Conservation (phyloP, 2,888 invertebrate genomes). For the Conomelus anceps region DNA sequence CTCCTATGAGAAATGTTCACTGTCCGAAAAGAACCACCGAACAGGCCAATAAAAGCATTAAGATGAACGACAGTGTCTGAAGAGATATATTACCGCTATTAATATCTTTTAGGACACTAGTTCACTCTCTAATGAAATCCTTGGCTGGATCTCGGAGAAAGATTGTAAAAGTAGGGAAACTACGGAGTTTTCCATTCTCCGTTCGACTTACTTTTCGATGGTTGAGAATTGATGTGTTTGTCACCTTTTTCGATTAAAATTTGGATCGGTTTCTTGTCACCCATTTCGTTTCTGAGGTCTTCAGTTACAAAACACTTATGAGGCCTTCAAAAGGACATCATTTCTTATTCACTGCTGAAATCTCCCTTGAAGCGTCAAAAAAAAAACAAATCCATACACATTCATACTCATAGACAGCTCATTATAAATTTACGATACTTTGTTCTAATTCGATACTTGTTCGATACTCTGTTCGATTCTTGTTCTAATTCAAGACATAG, state of each 20-base stretch:
- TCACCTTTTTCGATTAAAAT: background rate
- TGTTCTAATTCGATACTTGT: no score
- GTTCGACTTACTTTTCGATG: background rate
- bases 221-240: background rate
- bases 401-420: no score
- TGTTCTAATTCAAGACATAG: no score
- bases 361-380: no score
- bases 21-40: background rate
- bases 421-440: no score
- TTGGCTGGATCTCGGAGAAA: background rate
- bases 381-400: no score
- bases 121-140: background rate
- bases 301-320: no score
- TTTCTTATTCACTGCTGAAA: no score
- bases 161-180: background rate
- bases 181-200: background rate
- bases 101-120: background rate
- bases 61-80: background rate
- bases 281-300: no score
- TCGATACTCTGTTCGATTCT: no score
- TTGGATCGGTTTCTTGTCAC: background rate
- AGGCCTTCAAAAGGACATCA: no score
- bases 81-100: background rate
- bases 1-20: background rate
- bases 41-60: background rate